Conservation (phyloP, 2,113 vertebrate species). For the Scomber scombrus region DNA sequence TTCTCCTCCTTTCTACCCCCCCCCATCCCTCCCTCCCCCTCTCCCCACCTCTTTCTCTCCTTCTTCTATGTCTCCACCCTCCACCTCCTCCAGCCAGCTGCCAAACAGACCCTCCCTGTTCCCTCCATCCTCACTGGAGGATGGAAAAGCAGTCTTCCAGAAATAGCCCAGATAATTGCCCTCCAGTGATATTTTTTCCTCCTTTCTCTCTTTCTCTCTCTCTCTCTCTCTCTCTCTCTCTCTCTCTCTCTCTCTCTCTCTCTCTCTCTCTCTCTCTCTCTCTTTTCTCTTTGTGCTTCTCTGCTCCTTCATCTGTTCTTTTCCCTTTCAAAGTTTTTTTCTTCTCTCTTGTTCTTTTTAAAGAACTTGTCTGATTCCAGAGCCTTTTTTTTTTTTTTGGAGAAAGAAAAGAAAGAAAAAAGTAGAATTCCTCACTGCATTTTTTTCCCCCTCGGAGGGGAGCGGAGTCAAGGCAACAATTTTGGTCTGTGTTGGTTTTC, state of each 20-base stretch:
- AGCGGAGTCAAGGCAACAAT: constrained; percentile 25
- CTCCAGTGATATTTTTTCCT: constrained; percentile 69
- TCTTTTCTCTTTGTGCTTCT: not conserved
- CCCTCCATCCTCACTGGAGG: constrained; percentile 63
- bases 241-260: constrained; percentile 18
- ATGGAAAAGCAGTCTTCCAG: constrained; percentile 78
- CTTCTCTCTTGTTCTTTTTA: constrained; percentile 14
- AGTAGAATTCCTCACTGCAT: constrained; percentile 58
- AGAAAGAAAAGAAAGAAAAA: constrained; percentile 24
- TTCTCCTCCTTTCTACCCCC: not conserved
- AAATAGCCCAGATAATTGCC: constrained; percentile 83
- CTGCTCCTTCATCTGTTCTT: too few relatives aligned
- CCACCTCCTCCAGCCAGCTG: constrained; percentile 60
- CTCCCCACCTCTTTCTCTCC: too few relatives aligned
- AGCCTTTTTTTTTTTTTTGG: constrained; percentile 33
- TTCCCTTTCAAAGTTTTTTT: too few relatives aligned
- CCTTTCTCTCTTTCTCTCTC: not conserved
- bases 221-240: constrained; percentile 1
- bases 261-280: not conserved
- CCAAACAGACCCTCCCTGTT: constrained; percentile 77
- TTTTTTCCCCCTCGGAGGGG: constrained; percentile 12
- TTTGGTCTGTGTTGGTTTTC: constrained; percentile 67
- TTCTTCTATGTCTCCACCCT: constrained; percentile 10
- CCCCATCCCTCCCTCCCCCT: not conserved
- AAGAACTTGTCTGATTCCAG: constrained; percentile 39